Base-by-base conservation (phyloP, 1,140 invertebrate species). In the Neodiprion virginianus region DNA sequence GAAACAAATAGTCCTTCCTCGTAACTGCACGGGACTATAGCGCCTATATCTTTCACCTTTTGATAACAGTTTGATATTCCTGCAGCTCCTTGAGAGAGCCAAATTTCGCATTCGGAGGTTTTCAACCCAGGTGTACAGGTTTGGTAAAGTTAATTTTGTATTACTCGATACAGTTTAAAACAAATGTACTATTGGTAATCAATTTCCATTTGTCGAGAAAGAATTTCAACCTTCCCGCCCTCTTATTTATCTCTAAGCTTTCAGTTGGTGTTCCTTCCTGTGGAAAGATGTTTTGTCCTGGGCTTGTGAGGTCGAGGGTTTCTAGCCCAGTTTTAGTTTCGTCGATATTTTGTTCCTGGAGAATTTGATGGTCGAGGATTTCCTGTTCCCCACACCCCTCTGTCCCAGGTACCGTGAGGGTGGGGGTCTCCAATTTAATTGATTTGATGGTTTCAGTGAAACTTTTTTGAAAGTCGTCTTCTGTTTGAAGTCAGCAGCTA, bases 191-290 rank as follows among this genome's bases (percentile, higher is more conserved):
- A n/a, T n/a, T 70, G 28, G 73, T 66, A 12, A 74, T 69, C 9
- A 69, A 7, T 74, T 74, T 8, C 68, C 68, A 74, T 48, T n/a
- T 47, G 10, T 74, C 23, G 11, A 61, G 0, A 61, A 61, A 74
- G 9, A 48, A 50, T 74, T 48, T 74, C 50, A 74, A 50, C n/a
- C 72, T 66, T 49, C 72, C 72, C 69, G 73, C 76, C 76, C 50
- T 72, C 47, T 77, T 74, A 70, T 74, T 74, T 50, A 69, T 74
- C 67, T 17, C 65, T 23, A 69, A n/a, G 12, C 70, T 66, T 67
- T 40, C 74, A 5, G 65, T 66, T 12, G 71, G 8, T 14, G 3
- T 48, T 11, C 40, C 65, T 47, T 69, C 48, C 65, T 72, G 72
- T 12, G 69, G 21, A 48, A 53, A 14, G 50, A 10, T 53, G 50